Evolutionary conservation across 2,113 vertebrate genomes (phyloP), one percentile per base, ranked within the genome.

Genomic region (Heloderma charlesbogerti): DNA sequence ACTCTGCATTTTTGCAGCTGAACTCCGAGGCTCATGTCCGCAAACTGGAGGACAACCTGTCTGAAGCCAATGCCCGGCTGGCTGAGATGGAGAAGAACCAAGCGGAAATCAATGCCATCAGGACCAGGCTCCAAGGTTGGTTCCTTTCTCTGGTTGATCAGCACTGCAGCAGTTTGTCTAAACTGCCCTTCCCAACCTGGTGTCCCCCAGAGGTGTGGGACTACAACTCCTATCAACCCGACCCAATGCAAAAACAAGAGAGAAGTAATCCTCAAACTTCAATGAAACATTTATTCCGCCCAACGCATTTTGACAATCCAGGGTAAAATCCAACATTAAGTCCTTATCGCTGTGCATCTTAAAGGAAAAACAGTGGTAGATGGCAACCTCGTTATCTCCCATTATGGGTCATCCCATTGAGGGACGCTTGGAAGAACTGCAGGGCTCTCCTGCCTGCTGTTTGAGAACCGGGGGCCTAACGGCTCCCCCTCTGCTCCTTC

Each of bases 21-120:
- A 98, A 94, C 20, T 94, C 97, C 22, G 96, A 97, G 29, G 95
- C 91, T 91, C 95, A 93, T 4, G 92, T 92, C 89, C 95, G 94
- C 18, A 91, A 95, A 82, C 91, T 97, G 93, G 97, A 98, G 92
- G 97, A 98, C 60, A 97, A 94, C 87, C 92, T 97, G 89, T 79
- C 97, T 66, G 98, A 98, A 94, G 96, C 95, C 67, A 97, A 88
- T 0, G 93, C 96, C 93, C 97, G 97, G 80, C 93, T 97, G 94
- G 94, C 95, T 40, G 96, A 94, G 8, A 91, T 97, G 95, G 97
- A 98, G 88, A 91, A 87, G n/a, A 97, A 92, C 93, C 97, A 98
- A 93, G 96, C 93, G n/a, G 97, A 97, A 96, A 97, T 97, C 87
- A 97, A 96, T 45, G 83, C 96, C 3, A 77, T 96, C 88, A 97